phyloP scores from a whole-genome alignment of 2,113 vertebrate species.

The Sphaerodactylus townsendi region DNA sequence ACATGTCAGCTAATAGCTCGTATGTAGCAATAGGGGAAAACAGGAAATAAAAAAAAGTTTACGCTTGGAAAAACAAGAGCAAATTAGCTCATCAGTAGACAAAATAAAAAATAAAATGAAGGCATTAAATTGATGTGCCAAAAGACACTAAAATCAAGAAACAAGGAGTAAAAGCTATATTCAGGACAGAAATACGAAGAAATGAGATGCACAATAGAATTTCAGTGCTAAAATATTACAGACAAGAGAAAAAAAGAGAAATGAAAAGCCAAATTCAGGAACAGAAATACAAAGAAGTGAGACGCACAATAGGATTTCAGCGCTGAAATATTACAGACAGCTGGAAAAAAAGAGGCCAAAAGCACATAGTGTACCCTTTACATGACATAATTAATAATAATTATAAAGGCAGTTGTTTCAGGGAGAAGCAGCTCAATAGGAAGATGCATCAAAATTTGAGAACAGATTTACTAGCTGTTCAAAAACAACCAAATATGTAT shows the following conservation, averaged over 20 bases:
- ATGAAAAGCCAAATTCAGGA: neutral
- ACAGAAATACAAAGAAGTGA: neutral
- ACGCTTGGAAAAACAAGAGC: conserved; percentile 39
- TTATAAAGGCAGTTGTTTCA: conserved; percentile 19
- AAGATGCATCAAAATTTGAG: neutral
- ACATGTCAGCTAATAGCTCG: conserved; percentile 59
- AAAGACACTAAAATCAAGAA: conserved; percentile 9
- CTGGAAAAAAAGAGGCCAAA: neutral
- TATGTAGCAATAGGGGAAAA: conserved; percentile 18
- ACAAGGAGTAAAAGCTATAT: neutral
- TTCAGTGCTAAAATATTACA: neutral
- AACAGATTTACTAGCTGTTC: conserved; percentile 4
- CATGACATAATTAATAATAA: neutral
- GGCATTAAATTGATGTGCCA: neutral
- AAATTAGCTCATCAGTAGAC: conserved; percentile 2
- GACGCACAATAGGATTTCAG: conserved; percentile 17
- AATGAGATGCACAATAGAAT: conserved; percentile 4
- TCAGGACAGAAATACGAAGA: conserved; percentile 2
- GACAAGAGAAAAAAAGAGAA: neutral
- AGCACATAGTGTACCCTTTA: neutral
- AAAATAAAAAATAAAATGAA: conserved; percentile 20
- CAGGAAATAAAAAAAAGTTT: neutral
- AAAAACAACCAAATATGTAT: neutral
- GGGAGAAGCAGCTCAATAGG: neutral
- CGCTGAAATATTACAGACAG: neutral